A percentile compares a stretch with the other conserved stretches of the same genome.
These are phyloP conservation scores for Hermodice carunculata DNA, from an alignment of 2,888 invertebrate genomes.

Conservation along the genomic window DNA sequence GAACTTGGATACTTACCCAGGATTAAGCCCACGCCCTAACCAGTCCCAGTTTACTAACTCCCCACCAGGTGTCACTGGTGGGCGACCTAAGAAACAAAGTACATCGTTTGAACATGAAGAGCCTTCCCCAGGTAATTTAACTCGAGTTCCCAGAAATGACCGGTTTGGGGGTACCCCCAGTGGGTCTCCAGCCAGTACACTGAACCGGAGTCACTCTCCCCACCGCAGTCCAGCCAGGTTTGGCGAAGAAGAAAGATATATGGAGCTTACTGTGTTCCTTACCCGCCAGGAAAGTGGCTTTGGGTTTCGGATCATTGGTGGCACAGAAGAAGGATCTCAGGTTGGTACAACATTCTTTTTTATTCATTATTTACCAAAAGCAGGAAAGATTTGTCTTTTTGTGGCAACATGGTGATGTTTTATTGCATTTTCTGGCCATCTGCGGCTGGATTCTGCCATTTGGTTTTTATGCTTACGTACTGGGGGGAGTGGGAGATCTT, in stretches of 20 bases:
- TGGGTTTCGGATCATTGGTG: constrained; percentile 98
- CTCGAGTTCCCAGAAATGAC: constrained; percentile 48
- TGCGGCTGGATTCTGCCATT: too few species aligned
- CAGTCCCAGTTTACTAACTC: too few species aligned
- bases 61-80: too few species aligned
- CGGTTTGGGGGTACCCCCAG: constrained; percentile 38
- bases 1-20: too few species aligned
- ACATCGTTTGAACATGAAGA: constrained; percentile 77
- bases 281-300: constrained; percentile 94
- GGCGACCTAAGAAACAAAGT: constrained; percentile 67
- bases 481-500: too few species aligned
- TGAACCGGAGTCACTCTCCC: constrained; percentile 23
- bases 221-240: constrained; percentile 32
- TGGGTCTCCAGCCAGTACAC: constrained; percentile 39
- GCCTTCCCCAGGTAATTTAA: constrained; percentile 68
- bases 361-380: too few species aligned
- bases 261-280: constrained; percentile 84
- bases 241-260: constrained; percentile 39
- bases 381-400: too few species aligned
- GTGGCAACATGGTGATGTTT: too few species aligned
- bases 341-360: too few species aligned
- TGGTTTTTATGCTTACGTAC: too few species aligned
- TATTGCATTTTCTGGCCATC: too few species aligned
- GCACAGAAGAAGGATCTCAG: constrained; percentile 95
- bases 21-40: too few species aligned